phyloP scores from a whole-genome alignment of 2,113 vertebrate genomes.

The Tychaedon coryphoeus region DNA sequence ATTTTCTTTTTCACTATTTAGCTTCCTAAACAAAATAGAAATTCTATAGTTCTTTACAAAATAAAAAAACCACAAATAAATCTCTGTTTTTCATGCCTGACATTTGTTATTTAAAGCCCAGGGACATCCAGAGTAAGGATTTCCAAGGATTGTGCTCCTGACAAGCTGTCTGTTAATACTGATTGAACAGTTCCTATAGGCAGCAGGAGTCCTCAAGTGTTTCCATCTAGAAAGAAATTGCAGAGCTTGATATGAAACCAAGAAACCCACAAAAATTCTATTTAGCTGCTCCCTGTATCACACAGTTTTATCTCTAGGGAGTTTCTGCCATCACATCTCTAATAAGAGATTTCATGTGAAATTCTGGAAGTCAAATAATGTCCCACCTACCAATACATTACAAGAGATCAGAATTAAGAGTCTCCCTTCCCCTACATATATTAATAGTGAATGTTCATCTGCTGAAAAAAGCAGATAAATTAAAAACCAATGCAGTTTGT shows the following conservation, averaged over 20 bases:
- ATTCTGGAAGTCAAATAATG: constrained; percentile 7
- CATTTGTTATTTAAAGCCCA: background rate
- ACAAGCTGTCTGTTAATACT: constrained; percentile 16
- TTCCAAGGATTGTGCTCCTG: background rate
- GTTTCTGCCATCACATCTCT: background rate
- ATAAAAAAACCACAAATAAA: background rate
- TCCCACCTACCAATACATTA: background rate
- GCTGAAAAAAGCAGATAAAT: constrained; percentile 56
- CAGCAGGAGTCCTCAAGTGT: constrained; percentile 41
- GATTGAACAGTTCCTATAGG: constrained; percentile 67
- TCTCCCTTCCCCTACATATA: background rate
- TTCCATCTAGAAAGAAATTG: constrained; percentile 36
- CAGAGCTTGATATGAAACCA: background rate
- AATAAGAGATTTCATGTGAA: background rate
- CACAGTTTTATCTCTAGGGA: background rate
- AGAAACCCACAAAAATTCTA: constrained; percentile 20
- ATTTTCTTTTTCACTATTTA: constrained; percentile 30
- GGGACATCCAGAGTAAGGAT: background rate
- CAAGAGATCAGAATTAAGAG: constrained; percentile 8
- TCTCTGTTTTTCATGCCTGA: background rate
- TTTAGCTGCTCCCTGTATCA: constrained; percentile 31
- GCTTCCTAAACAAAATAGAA: background rate
- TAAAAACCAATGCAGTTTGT: constrained; percentile 36
- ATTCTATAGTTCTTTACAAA: background rate
- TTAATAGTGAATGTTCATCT: background rate